Conservation (phyloP, 1,140 invertebrate genomes). For the Thaumetopoea pityocampa region DNA sequence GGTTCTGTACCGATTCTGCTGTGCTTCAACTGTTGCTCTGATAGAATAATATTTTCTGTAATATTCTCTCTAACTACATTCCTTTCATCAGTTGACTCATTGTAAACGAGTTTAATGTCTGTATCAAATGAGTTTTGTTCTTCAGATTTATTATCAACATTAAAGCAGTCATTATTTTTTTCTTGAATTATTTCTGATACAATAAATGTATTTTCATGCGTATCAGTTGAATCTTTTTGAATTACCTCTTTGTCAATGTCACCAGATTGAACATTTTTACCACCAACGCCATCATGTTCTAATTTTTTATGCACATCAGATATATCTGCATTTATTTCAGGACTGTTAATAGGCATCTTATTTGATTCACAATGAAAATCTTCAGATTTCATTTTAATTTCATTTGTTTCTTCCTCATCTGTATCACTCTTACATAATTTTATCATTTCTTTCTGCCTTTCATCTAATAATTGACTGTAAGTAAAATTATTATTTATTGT, state of each 20-base stretch:
- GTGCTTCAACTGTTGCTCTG: neutral
- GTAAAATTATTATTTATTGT: slow-evolving; percentile 5
- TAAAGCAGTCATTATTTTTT: slow-evolving; percentile 5
- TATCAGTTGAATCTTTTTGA: no score
- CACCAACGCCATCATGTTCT: no score
- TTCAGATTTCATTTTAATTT: slow-evolving; percentile 10
- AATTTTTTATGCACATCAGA: slow-evolving; percentile 2
- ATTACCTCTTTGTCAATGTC: no score
- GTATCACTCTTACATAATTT: slow-evolving; percentile 78
- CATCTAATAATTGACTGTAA: slow-evolving; percentile 73
- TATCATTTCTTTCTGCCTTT: slow-evolving; percentile 78
- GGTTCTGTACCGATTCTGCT: slow-evolving; percentile 16
- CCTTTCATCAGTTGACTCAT: slow-evolving; percentile 13
- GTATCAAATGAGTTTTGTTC: slow-evolving; percentile 6
- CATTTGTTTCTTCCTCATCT: slow-evolving; percentile 56
- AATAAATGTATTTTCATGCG: slow-evolving; percentile 5
- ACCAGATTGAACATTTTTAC: no score
- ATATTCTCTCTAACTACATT: neutral
- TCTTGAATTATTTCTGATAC: slow-evolving; percentile 1
- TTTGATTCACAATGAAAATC: slow-evolving; percentile 4
- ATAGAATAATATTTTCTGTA: neutral
- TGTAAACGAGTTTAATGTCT: slow-evolving; percentile 12
- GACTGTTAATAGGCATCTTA: neutral
- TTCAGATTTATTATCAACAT: neutral
- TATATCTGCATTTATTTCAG: slow-evolving; percentile 9